Percentiles rank a stretch among this genome's conserved stretches.
Conservation (phyloP, 2,888 invertebrate species). For the Yponomeuta evonymella region DNA sequence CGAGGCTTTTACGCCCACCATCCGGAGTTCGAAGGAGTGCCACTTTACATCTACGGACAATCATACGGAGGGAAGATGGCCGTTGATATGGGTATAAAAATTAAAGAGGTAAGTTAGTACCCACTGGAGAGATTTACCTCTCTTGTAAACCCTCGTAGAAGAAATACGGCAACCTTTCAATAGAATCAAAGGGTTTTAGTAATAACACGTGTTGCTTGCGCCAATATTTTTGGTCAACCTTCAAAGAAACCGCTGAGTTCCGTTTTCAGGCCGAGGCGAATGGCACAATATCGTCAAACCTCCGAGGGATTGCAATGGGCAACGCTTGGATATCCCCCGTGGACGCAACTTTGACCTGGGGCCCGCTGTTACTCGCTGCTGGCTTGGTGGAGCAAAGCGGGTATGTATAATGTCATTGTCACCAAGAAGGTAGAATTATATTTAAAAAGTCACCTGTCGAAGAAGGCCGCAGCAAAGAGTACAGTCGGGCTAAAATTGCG, state of each 20-base stretch:
- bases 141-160: too few relatives aligned
- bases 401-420: background rate
- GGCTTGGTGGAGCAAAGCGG: conserved; percentile 84
- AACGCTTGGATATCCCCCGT: conserved; percentile 94
- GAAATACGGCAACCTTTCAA: too few relatives aligned
- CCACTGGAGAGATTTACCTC: background rate
- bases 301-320: conserved; percentile 88
- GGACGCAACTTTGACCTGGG: conserved; percentile 90
- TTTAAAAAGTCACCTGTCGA: too few relatives aligned
- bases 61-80: conserved; percentile 97
- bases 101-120: conserved; percentile 64
- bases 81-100: conserved; percentile 83
- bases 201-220: too few relatives aligned
- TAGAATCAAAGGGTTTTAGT: background rate
- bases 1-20: conserved; percentile 80
- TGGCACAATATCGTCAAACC: conserved; percentile 79
- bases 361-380: conserved; percentile 83
- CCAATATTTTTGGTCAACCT: too few relatives aligned
- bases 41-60: conserved; percentile 91
- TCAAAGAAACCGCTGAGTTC: background rate
- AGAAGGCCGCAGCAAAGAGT: too few relatives aligned
- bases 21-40: conserved; percentile 82
- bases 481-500: too few relatives aligned
- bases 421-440: too few relatives aligned
- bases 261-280: conserved; percentile 75